A percentile compares a stretch with the other conserved stretches of the same genome.
Evolutionary conservation across 1,140 invertebrate genomes (phyloP).

Genomic region (Drosophila chauvacae): DNA sequence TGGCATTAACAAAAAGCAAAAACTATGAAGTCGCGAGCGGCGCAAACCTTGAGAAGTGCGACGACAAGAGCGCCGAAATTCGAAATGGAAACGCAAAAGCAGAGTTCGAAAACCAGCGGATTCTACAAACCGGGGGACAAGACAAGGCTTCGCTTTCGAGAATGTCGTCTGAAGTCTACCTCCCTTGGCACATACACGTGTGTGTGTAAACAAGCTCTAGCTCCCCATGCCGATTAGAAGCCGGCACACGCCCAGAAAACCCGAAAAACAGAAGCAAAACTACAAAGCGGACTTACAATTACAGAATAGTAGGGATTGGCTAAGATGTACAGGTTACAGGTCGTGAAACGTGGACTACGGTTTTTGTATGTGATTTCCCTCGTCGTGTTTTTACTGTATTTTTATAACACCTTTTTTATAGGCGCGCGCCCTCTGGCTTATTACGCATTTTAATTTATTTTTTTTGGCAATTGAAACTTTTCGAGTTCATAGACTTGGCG

Average conservation of each 20-base stretch:
- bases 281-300: constrained; percentile 33
- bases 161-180: not conserved
- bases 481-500: constrained; percentile 1
- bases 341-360: not conserved
- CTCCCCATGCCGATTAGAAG: constrained; percentile 36
- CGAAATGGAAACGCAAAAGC: constrained; percentile 37
- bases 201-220: constrained; percentile 10
- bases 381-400: not conserved
- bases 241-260: constrained; percentile 37
- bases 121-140: constrained; percentile 3
- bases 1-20: constrained; percentile 20
- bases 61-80: constrained; percentile 40
- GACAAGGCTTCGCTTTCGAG: constrained; percentile 38
- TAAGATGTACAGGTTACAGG: not conserved
- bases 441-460: constrained; percentile 45
- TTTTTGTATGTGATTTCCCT: not conserved
- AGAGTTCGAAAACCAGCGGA: constrained; percentile 25
- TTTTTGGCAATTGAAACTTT: constrained; percentile 16
- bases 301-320: constrained; percentile 10
- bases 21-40: constrained; percentile 2
- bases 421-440: constrained; percentile 5
- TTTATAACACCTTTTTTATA: constrained; percentile 1
- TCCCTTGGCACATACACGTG: constrained; percentile 10
- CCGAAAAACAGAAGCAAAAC: constrained; percentile 25
- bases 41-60: constrained; percentile 58